Evolutionary conservation across 64 coral and sea anemone genomes (phyloP).

Genomic region (Montipora cactus): DNA sequence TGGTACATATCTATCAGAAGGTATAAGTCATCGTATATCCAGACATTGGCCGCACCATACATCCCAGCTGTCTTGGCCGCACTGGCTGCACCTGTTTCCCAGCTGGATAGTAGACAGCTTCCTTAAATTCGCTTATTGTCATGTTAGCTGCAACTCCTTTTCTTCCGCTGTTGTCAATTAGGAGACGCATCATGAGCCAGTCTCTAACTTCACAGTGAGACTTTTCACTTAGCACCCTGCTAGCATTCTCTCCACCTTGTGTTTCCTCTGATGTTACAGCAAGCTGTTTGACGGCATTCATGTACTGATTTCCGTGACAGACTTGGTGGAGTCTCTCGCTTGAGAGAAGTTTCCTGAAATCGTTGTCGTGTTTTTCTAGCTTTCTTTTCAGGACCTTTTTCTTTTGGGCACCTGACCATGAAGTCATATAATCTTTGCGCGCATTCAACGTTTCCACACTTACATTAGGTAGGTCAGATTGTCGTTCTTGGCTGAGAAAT

Average conservation of each 20-base stretch:
- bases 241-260: background rate
- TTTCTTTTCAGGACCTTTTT: background rate
- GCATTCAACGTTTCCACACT: background rate
- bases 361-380: background rate
- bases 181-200: slow-evolving; percentile 50
- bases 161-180: slow-evolving; percentile 73
- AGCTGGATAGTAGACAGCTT: slow-evolving; percentile 36
- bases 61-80: slow-evolving; percentile 30
- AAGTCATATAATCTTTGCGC: background rate
- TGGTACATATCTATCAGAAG: slow-evolving; percentile 49
- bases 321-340: background rate
- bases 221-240: background rate
- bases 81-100: no score
- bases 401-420: background rate
- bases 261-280: background rate
- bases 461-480: background rate
- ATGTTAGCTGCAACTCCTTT: slow-evolving; percentile 69
- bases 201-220: slow-evolving; percentile 43
- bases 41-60: slow-evolving; percentile 66
- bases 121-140: slow-evolving; percentile 61
- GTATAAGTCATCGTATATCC: slow-evolving; percentile 58
- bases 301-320: background rate
- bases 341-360: background rate
- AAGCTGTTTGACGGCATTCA: background rate
- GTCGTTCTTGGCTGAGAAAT: slow-evolving; percentile 42